Conservation (phyloP, 1,140 invertebrate species). For the Andricus grossulariae region DNA sequence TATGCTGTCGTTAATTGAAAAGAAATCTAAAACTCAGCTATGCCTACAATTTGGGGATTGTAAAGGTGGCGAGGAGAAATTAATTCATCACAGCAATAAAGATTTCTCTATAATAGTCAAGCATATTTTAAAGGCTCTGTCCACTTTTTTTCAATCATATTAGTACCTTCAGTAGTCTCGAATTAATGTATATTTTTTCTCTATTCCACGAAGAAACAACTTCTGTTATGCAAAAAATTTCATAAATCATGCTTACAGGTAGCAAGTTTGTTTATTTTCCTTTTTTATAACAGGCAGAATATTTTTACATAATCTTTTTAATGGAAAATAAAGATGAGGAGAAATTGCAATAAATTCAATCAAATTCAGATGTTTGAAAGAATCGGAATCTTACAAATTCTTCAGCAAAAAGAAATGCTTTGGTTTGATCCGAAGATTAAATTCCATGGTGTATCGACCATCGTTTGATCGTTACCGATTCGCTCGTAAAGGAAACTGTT, state of each 20-base stretch:
- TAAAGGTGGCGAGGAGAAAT: neutral
- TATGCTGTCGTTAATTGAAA: conserved; percentile 19
- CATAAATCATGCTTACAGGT: conserved; percentile 17
- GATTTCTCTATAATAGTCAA: conserved; percentile 1
- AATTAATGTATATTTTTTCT: conserved; percentile 3
- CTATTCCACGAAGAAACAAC: neutral
- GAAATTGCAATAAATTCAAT: conserved; percentile 5
- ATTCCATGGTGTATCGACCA: too few species aligned
- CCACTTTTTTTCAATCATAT: conserved; percentile 20
- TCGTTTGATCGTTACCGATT: too few species aligned
- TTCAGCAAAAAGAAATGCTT: neutral
- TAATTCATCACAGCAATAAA: conserved; percentile 24
- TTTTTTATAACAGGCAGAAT: neutral
- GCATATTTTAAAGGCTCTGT: neutral
- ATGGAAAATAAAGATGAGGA: neutral
- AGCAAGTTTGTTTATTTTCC: neutral
- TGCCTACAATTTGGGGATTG: neutral
- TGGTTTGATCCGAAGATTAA: neutral
- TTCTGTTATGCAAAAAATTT: conserved; percentile 13
- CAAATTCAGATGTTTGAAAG: neutral
- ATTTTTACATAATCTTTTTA: neutral
- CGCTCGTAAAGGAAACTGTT: too few species aligned
- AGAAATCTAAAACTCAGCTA: conserved; percentile 4
- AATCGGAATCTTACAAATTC: neutral
- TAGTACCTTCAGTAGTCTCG: conserved; percentile 1